Evolutionary conservation across 2,113 vertebrate genomes (phyloP), one percentile per base, ranked within the genome.

Genomic region (Silurus asotus): DNA sequence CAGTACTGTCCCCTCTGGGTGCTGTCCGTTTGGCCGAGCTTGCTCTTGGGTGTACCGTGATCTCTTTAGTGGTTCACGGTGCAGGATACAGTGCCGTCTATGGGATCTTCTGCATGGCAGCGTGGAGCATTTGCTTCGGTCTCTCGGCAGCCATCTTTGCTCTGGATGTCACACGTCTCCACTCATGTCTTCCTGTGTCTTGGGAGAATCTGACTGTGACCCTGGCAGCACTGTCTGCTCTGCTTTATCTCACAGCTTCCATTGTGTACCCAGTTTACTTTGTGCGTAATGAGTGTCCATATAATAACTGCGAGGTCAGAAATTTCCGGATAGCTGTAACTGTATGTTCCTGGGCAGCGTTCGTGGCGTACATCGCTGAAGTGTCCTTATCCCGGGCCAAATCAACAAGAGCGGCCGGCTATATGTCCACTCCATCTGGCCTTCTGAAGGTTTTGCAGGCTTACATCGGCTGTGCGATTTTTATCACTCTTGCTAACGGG

Each of bases 121-220:
- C 96, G 1, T 99, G 97, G 98, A 94, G 96, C 80, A 95, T 95
- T 91, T 99, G 97, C 90, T 97, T 99, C 0, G 93, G 95, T 0
- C 15, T 96, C 90, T 95, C 97, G 0, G 89, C 91, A 0, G 91
- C 95, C 72, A 93, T 98, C 87, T 90, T 97, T 13, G 88, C 95
- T 87, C 95, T 97, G 4, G 98, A 99, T 19, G 95, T 97, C 82
- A 97, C 97, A 0, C 94, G 87, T 45, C 95, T 99, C 25, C 93
- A 98, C 88, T 67, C 93, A 90, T 97, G 96, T 91, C 95, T 98
- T 72, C 95, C 88, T 7, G 84, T 98, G 0, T 99, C 97, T 92
- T 99, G 98, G 98, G 97, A 96, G n/a, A 97, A 99, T 94, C 96
- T 98, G 88, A 98, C 97, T 0, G 97, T 97, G 0, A 95, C 97